phyloP scores from a whole-genome alignment of 2,797 vertebrate genomes.

The Urosaurus nigricauda region DNA sequence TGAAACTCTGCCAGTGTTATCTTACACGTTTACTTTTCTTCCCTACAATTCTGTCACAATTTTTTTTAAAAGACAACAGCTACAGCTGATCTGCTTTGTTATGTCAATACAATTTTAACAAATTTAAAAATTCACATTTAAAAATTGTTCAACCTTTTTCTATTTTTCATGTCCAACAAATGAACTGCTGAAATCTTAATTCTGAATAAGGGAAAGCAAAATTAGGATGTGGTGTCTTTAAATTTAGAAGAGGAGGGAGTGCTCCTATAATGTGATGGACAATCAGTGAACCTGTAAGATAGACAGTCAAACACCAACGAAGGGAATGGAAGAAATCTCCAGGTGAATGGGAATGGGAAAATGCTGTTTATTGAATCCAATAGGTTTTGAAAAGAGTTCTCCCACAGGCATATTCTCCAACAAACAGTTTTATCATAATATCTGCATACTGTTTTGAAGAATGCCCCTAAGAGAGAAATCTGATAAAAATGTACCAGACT shows the following conservation, averaged over 20 bases:
- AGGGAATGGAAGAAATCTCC: too few relatives aligned
- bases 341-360: not conserved
- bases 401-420: not conserved
- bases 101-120: too few relatives aligned
- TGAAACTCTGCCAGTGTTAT: too few relatives aligned
- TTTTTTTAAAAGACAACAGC: too few relatives aligned
- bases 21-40: too few relatives aligned
- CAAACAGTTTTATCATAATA: not conserved
- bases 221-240: not conserved
- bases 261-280: not conserved
- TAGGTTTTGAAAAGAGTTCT: not conserved
- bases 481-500: not conserved
- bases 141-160: too few relatives aligned
- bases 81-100: too few relatives aligned
- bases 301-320: not conserved
- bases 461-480: not conserved
- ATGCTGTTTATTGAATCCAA: not conserved
- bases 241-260: not conserved
- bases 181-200: not conserved
- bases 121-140: too few relatives aligned
- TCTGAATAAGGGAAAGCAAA: not conserved
- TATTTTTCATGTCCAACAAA: too few relatives aligned
- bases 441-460: not conserved
- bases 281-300: not conserved
- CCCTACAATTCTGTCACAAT: too few relatives aligned